Conservation (phyloP, 1,140 invertebrate genomes). For the Euwallacea similis region DNA sequence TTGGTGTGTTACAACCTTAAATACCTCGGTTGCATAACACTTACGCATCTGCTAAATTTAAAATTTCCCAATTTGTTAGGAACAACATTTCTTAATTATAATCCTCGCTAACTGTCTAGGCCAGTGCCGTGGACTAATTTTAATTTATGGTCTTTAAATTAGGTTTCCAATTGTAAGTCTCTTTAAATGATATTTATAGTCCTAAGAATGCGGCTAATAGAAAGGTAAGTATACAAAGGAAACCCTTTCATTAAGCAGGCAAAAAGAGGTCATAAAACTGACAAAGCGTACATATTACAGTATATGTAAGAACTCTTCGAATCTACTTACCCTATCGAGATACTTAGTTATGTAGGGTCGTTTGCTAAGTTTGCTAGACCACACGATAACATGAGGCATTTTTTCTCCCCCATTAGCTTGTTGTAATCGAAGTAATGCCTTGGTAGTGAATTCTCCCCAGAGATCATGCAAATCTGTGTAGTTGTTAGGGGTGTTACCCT, state of each 20-base stretch:
- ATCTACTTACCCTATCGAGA: slow-evolving; percentile 58
- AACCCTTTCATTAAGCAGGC: background rate
- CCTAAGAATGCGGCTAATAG: no score
- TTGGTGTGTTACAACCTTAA: no score
- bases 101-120: background rate
- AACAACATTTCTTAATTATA: slow-evolving; percentile 9
- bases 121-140: slow-evolving; percentile 1
- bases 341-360: slow-evolving; percentile 65
- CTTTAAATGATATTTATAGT: background rate
- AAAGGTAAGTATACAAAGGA: no score
- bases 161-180: background rate
- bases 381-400: slow-evolving; percentile 68
- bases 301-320: background rate
- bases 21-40: no score
- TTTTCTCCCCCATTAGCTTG: slow-evolving; percentile 66
- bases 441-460: slow-evolving; percentile 75
- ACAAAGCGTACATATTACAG: background rate
- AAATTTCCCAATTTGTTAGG: no score
- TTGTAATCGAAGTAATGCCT: slow-evolving; percentile 63
- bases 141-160: slow-evolving; percentile 1
- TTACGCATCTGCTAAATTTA: no score
- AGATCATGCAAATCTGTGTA: slow-evolving; percentile 73
- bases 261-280: background rate
- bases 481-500: slow-evolving; percentile 59
- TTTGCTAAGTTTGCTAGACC: slow-evolving; percentile 79